Conservation (phyloP, 2,113 vertebrate genomes). For the Copsychus sechellarum region DNA sequence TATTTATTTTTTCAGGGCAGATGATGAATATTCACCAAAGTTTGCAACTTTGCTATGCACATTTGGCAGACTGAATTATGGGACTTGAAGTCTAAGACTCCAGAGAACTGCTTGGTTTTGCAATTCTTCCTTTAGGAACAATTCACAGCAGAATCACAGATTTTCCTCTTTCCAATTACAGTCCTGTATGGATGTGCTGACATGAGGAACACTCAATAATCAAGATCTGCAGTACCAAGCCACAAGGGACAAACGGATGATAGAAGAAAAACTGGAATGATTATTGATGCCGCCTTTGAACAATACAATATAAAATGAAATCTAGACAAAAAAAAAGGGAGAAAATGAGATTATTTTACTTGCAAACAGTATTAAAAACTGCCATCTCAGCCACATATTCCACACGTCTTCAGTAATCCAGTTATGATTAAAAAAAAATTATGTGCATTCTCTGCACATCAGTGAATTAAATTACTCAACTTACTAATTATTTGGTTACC, state of each 20-base stretch:
- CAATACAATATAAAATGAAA: not conserved
- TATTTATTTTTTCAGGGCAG: not conserved
- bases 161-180: not conserved
- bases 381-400: not conserved
- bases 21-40: not conserved
- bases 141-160: not conserved
- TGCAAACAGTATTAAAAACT: not conserved
- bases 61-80: not conserved
- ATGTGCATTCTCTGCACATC: not conserved
- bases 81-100: not conserved
- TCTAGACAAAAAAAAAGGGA: not conserved
- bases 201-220: not conserved
- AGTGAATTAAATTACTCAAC: not conserved
- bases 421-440: not conserved
- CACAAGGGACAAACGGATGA: not conserved
- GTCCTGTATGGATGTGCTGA: not conserved
- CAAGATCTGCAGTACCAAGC: not conserved
- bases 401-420: not conserved
- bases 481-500: not conserved
- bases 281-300: not conserved
- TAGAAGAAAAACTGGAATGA: not conserved
- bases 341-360: not conserved
- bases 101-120: not conserved
- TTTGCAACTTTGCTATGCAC: not conserved
- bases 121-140: not conserved